A percentile compares a stretch with the other conserved stretches of the same genome.
Evolutionary conservation across 2,113 vertebrate species (phyloP).

Genomic region (Piaya cayana): DNA sequence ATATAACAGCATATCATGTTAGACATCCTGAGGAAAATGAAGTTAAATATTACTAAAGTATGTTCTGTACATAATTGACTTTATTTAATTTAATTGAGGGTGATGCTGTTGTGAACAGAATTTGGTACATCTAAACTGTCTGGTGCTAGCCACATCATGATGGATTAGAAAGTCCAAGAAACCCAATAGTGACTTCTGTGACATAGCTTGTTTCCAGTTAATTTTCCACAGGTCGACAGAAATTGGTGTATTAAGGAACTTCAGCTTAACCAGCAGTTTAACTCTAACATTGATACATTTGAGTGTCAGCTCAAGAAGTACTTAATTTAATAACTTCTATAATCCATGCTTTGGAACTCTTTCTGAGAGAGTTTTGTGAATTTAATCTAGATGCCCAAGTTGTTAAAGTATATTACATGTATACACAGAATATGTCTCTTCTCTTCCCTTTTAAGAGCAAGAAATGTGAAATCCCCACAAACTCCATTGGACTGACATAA

Average conservation of each 20-base stretch:
- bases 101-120: background rate
- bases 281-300: background rate
- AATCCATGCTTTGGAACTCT: background rate
- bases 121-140: background rate
- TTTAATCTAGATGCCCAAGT: background rate
- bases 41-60: constrained; percentile 17
- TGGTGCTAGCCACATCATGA: background rate
- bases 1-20: background rate
- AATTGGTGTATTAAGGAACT: background rate
- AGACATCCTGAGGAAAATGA: constrained; percentile 38
- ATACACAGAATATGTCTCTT: background rate
- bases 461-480: background rate
- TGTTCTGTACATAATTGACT: background rate
- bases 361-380: background rate
- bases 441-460: background rate
- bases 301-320: background rate
- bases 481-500: background rate
- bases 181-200: background rate
- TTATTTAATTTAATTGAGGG: background rate
- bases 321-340: background rate
- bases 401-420: background rate
- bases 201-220: background rate
- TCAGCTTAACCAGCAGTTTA: background rate
- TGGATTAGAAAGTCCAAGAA: background rate
- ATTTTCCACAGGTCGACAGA: background rate